Conservation (phyloP, 2,888 invertebrate genomes). For the Torymus texanus region DNA sequence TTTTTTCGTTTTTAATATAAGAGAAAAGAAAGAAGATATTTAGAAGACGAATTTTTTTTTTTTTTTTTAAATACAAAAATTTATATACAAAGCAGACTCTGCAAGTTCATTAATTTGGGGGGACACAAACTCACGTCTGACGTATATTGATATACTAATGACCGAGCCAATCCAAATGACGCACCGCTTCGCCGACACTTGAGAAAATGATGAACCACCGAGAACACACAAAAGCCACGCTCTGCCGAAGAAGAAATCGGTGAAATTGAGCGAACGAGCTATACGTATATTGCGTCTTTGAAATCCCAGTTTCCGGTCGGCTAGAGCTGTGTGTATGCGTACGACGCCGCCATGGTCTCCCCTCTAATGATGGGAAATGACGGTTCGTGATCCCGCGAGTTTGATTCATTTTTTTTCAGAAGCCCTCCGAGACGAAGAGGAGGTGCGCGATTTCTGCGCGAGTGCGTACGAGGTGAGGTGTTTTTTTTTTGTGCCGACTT, state of each 20-base stretch:
- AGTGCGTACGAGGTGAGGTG: conserved; percentile 16
- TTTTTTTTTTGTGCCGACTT: conserved; percentile 18
- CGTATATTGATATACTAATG: conserved; percentile 65
- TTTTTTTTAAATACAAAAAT: too few relatives aligned
- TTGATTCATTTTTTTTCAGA: conserved; percentile 64
- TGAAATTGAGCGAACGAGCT: conserved; percentile 71
- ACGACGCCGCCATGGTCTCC: not conserved
- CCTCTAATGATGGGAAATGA: conserved; percentile 66
- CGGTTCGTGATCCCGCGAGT: conserved; percentile 66
- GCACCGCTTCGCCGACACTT: conserved; percentile 54
- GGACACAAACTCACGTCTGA: conserved; percentile 57
- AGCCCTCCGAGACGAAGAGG: conserved; percentile 3
- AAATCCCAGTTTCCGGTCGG: conserved; percentile 68
- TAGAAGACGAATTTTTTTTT: too few relatives aligned
- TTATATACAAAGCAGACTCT: conserved; percentile 23
- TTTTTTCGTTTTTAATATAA: too few relatives aligned
- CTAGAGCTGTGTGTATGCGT: conserved; percentile 62
- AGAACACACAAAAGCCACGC: conserved; percentile 63
- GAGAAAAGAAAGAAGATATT: too few relatives aligned
- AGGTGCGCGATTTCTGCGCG: conserved; percentile 39
- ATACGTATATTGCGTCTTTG: conserved; percentile 65
- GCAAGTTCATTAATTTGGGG: conserved; percentile 59
- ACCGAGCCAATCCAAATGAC: conserved; percentile 57
- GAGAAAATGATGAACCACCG: conserved; percentile 65
- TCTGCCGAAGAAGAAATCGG: conserved; percentile 66